phyloP scores from a whole-genome alignment of 2,797 vertebrate genomes.

The Cyclura pinguis region DNA sequence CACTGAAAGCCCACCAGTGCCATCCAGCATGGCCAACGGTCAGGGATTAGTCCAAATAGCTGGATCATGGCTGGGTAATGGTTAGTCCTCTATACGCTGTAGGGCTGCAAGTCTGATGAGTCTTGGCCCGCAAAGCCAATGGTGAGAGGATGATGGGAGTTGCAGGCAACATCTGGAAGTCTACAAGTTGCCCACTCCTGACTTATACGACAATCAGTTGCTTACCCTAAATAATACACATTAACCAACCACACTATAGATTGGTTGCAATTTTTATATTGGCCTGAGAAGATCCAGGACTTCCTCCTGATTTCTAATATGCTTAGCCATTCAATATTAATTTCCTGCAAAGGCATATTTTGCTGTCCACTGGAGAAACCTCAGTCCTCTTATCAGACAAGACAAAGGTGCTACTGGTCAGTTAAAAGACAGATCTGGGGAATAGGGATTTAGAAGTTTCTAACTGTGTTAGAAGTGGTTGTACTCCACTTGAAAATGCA shows the following conservation, averaged over 20 bases:
- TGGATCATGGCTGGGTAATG: neutral
- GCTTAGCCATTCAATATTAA: neutral
- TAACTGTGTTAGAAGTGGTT: no score
- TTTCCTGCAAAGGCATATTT: neutral
- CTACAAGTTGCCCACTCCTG: no score
- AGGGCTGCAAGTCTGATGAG: neutral
- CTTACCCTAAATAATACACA: no score
- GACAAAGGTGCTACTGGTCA: no score
- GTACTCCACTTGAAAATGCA: no score
- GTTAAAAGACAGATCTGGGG: no score
- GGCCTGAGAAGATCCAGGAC: neutral
- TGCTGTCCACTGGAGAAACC: neutral
- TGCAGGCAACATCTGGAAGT: no score
- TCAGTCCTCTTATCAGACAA: neutral
- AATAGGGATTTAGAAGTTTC: no score
- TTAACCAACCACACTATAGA: neutral
- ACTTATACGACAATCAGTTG: no score
- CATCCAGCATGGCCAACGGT: neutral
- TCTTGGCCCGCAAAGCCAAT: neutral
- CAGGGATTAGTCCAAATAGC: neutral
- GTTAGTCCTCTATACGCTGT: no score
- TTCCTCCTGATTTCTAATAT: neutral
- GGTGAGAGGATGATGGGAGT: neutral
- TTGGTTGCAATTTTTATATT: neutral
- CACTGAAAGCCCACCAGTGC: neutral